Conservation (phyloP, 2,113 vertebrate genomes). For the Ailuropoda melanoleuca region DNA sequence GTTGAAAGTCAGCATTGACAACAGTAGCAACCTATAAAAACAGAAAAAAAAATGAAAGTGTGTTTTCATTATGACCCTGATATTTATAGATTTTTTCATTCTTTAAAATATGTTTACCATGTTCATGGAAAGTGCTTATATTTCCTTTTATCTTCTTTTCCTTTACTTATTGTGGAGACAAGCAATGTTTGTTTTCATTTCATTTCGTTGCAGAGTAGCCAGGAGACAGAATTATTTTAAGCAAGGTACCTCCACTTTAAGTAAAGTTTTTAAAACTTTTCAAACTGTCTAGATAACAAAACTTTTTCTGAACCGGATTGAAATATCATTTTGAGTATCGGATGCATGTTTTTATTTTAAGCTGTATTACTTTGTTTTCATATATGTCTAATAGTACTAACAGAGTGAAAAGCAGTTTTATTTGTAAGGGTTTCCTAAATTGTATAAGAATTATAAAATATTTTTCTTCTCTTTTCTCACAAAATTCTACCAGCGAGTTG, state of each 20-base stretch:
- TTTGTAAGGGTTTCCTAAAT: constrained; percentile 2
- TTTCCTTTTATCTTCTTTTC: background rate
- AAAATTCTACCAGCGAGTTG: constrained; percentile 90
- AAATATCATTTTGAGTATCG: background rate
- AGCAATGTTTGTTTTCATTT: background rate
- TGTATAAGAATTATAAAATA: constrained; percentile 54
- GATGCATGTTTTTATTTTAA: constrained; percentile 10
- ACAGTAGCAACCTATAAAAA: background rate
- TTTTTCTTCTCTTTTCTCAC: constrained; percentile 67
- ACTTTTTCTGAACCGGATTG: background rate
- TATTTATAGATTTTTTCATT: background rate
- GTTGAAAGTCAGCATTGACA: background rate
- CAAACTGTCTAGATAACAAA: background rate
- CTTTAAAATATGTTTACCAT: background rate
- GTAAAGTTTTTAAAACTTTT: background rate
- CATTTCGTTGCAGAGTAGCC: background rate
- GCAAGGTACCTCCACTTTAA: background rate
- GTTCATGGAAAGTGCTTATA: background rate
- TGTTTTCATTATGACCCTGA: constrained; percentile 4
- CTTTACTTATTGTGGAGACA: background rate
- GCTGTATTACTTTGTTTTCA: background rate
- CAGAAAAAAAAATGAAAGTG: background rate
- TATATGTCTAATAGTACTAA: background rate
- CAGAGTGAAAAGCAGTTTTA: background rate
- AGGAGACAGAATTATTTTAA: constrained; percentile 14